Evolutionary conservation across 2,113 vertebrate species (phyloP).

Genomic region (Salminus brasiliensis): DNA sequence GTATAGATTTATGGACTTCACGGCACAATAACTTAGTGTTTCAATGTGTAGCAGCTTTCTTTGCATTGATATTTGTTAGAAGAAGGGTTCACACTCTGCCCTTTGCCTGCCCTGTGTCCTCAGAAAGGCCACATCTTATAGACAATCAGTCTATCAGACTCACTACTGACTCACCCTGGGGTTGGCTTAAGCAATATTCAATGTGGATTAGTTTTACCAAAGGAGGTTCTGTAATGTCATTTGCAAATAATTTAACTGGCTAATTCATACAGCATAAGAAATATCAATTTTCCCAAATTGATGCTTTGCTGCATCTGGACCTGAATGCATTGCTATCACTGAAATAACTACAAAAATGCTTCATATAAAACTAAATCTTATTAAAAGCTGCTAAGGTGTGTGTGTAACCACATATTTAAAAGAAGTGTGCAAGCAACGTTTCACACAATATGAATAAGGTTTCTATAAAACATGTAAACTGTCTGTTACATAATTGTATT

Average conservation of each 20-base stretch:
- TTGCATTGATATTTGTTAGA: conserved; percentile 70
- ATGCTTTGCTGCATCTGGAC: too few relatives aligned
- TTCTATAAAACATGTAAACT: too few relatives aligned
- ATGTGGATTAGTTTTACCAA: not conserved
- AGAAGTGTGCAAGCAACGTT: too few relatives aligned
- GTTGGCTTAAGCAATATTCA: not conserved
- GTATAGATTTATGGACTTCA: conserved; percentile 76
- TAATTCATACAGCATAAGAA: not conserved
- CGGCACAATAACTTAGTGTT: conserved; percentile 68
- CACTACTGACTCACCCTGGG: not conserved
- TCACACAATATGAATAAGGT: too few relatives aligned
- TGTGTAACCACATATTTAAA: too few relatives aligned
- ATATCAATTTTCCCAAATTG: not conserved
- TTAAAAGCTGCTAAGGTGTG: too few relatives aligned
- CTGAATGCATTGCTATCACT: too few relatives aligned
- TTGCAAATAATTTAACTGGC: not conserved
- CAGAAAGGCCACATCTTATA: conserved; percentile 56
- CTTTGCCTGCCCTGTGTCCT: conserved; percentile 54
- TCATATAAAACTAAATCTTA: too few relatives aligned
- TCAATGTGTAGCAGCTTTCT: conserved; percentile 64
- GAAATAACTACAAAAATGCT: too few relatives aligned
- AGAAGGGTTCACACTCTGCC: conserved; percentile 53
- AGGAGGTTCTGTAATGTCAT: not conserved
- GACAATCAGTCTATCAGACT: conserved; percentile 42
- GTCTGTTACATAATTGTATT: too few relatives aligned